These are phyloP conservation scores for Habrosyne pyritoides DNA, from an alignment of 2,888 invertebrate species.

Conservation along the genomic window DNA sequence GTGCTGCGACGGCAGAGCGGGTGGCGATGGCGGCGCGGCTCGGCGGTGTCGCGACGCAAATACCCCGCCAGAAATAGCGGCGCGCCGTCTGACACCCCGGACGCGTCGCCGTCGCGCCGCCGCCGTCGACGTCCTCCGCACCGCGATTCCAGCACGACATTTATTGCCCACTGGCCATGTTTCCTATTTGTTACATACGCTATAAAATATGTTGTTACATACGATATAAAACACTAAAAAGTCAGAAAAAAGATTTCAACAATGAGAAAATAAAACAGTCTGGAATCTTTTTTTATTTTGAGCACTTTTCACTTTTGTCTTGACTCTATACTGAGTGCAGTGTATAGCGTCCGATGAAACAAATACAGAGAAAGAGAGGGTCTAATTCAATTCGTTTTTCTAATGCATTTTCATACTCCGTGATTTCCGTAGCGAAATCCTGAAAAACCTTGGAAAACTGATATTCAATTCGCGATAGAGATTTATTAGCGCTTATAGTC, in stretches of 20 bases:
- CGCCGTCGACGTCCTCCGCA: slow-evolving; percentile 27
- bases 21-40: slow-evolving; percentile 16
- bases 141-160: slow-evolving; percentile 22
- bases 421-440: too few relatives aligned
- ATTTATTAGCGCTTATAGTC: too few relatives aligned
- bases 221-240: neutral
- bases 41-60: slow-evolving; percentile 62
- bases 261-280: neutral
- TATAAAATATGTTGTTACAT: slow-evolving; percentile 26
- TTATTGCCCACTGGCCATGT: slow-evolving; percentile 38
- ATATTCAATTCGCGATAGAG: too few relatives aligned
- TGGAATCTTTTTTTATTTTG: too few relatives aligned
- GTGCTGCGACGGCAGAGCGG: neutral
- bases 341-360: too few relatives aligned
- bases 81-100: slow-evolving; percentile 72
- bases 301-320: too few relatives aligned
- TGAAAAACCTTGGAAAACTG: too few relatives aligned
- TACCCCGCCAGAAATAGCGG: slow-evolving; percentile 72
- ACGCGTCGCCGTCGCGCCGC: slow-evolving; percentile 37
- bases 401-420: too few relatives aligned
- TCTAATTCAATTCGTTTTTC: too few relatives aligned
- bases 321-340: too few relatives aligned
- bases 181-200: slow-evolving; percentile 36
- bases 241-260: neutral
- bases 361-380: too few relatives aligned